phyloP scores from a whole-genome alignment of 2,797 vertebrate species.

The Pangasius macronema region DNA sequence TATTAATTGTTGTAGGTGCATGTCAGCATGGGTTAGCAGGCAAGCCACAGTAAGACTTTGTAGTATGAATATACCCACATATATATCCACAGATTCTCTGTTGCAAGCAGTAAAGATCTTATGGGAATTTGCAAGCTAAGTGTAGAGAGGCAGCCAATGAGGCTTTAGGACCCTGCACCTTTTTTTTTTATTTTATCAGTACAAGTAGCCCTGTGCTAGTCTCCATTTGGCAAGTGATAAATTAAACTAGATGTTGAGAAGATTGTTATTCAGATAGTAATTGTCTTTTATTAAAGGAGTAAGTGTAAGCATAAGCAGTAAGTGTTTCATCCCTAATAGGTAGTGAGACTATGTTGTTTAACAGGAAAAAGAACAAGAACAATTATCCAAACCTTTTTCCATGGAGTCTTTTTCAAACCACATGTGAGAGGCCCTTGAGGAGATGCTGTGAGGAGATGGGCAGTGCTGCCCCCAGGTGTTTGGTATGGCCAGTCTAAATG shows the following conservation, averaged over 20 bases:
- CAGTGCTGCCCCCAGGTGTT: neutral
- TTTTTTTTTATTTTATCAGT: neutral
- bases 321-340: neutral
- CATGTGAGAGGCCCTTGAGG: neutral
- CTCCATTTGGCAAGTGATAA: conserved; percentile 29
- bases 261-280: neutral
- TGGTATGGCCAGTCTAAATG: neutral
- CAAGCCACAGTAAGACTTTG: conserved; percentile 36
- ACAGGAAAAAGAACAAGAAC: neutral
- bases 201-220: neutral
- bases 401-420: neutral
- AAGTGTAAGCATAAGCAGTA: neutral
- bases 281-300: conserved; percentile 7
- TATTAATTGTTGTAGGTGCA: conserved; percentile 58
- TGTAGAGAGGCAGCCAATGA: conserved; percentile 21
- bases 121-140: conserved; percentile 24
- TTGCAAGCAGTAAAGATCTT: conserved; percentile 43
- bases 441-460: neutral
- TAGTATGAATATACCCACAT: conserved; percentile 33
- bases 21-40: conserved; percentile 54
- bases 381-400: neutral
- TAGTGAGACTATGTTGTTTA: neutral
- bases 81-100: conserved; percentile 23
- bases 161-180: neutral
- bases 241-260: neutral